These are phyloP conservation scores for Bathynomus jamesi DNA, from an alignment of 1,140 invertebrate genomes.

Conservation along the genomic window DNA sequence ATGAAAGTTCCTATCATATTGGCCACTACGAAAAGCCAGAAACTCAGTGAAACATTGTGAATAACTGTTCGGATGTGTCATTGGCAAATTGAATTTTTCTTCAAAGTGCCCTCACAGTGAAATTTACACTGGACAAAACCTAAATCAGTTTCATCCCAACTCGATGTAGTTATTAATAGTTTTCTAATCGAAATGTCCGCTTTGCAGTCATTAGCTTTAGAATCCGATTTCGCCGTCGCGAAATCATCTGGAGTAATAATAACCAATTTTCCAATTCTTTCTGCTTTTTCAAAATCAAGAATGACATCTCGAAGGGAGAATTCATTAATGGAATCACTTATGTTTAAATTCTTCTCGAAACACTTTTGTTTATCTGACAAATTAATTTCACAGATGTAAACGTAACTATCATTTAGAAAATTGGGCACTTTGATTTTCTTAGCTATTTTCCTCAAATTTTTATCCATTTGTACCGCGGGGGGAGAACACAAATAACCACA, in stretches of 20 bases:
- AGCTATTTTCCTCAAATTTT: background rate
- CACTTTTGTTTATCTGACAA: background rate
- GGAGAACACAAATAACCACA: background rate
- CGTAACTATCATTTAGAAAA: background rate
- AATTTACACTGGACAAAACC: conserved; percentile 20
- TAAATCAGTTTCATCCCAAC: background rate
- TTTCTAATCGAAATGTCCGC: background rate
- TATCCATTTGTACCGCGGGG: background rate
- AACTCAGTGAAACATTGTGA: conserved; percentile 19
- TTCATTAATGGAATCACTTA: background rate
- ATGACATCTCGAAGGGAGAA: background rate
- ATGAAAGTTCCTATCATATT: conserved; percentile 19
- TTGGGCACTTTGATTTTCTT: background rate
- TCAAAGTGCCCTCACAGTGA: conserved; percentile 22
- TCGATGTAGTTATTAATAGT: background rate
- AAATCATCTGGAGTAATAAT: background rate
- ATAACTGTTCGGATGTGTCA: background rate
- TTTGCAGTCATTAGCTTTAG: background rate
- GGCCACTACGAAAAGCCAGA: conserved; percentile 29
- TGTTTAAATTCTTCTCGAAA: background rate
- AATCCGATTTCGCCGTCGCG: background rate
- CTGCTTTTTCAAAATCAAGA: background rate
- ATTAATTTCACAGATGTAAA: background rate
- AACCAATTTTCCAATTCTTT: background rate
- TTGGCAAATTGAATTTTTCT: conserved; percentile 18